Evolutionary conservation across 2,888 invertebrate genomes (phyloP), one percentile per base, ranked within the genome.

Genomic region (Odontocolon sp.): DNA sequence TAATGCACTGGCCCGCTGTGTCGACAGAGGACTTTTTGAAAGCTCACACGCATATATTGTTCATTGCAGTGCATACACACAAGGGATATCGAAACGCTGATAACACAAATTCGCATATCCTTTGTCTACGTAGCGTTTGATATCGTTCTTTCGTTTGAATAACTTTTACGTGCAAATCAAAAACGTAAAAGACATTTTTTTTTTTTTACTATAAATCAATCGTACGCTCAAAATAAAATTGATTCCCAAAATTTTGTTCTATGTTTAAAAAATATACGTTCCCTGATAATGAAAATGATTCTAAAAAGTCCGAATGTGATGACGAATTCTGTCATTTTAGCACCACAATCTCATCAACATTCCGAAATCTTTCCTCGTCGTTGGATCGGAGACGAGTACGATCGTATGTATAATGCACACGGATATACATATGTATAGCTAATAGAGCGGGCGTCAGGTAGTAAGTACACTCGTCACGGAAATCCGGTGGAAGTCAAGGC

Each of bases 381-480:
- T 36, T 16, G n/a, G n/a, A 36, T 9, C 33, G 4, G 4, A 26
- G 36, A 23, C 9, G 50, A 64, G 21, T 26, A 23, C 14, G 36
- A 64, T 64, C 50, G 6, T 50, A n/a, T 36, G 50, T 38, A 28
- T 64, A 38, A 38, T 50, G 16, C 38, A 18, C 16, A 28, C 23
- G 36, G 3, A 16, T 64, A 26, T 36, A 23, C 47, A 18, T 45
- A 61, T 45, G n/a, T n/a, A n/a, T n/a, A n/a, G n/a, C 45, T 33
- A 36, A 64, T 50, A 64, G 18, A 50, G 33, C 47, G 63, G 4
- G 6, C 16, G 36, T 33, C 45, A 33, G 16, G 50, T 38, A 26
- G 50, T 64, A 36, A 50, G 64, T 50, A 64, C 50, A 50, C 64
- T 50, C 38, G 36, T 64, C 50, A 50, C 64, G 50, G 23, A 64